These are phyloP conservation scores for Bombus confusus DNA, from an alignment of 1,140 invertebrate species.

Conservation along the genomic window DNA sequence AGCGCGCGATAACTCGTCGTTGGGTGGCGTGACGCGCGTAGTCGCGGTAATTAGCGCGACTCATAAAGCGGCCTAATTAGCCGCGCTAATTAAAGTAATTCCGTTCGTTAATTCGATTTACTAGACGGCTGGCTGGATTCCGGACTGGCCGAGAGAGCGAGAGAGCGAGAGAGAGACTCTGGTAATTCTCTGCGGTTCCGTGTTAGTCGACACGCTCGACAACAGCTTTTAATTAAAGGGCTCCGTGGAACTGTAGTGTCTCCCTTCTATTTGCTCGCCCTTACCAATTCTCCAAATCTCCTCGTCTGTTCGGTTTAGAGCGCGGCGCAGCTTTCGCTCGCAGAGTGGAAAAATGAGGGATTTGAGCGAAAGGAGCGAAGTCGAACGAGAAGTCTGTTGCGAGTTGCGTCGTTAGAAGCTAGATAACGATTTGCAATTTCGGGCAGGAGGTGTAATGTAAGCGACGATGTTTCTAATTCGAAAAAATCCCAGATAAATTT, in stretches of 20 bases:
- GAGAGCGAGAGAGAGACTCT: background rate
- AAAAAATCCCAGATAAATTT: no score
- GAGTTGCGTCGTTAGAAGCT: no score
- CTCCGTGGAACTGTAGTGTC: background rate
- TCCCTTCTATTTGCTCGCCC: background rate
- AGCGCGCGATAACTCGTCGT: conserved; percentile 39
- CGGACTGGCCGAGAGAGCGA: background rate
- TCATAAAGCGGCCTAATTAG: conserved; percentile 46
- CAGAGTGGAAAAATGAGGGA: background rate
- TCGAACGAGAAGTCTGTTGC: background rate
- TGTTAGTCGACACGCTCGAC: background rate
- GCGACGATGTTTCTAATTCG: no score
- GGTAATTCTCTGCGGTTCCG: background rate
- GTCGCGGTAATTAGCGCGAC: conserved; percentile 29
- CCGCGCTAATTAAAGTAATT: conserved; percentile 50
- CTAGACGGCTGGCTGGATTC: conserved; percentile 24
- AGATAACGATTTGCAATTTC: no score
- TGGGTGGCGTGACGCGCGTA: background rate
- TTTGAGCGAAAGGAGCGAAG: background rate
- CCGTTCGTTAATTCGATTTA: conserved; percentile 48
- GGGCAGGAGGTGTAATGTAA: no score
- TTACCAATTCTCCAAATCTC: background rate
- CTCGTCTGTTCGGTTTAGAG: background rate
- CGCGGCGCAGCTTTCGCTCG: background rate
- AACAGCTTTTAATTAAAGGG: conserved; percentile 30